Percentiles rank a stretch among this genome's conserved stretches.
phyloP scores from a whole-genome alignment of 2,797 vertebrate genomes.

The Caiman crocodilus region DNA sequence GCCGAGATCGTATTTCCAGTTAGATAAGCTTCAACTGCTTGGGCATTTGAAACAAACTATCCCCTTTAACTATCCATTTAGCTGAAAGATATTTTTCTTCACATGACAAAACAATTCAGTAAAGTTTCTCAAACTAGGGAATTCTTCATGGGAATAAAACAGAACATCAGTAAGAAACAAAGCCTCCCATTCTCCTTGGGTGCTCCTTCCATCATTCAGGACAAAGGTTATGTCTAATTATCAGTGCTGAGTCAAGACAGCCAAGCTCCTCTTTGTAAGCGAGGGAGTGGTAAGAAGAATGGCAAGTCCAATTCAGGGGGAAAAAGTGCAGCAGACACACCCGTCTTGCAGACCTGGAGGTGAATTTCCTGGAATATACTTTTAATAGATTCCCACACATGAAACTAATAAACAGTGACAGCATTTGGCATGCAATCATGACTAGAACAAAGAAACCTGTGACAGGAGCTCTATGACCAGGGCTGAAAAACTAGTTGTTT shows the following conservation, averaged over 20 bases:
- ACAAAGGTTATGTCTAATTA: neutral
- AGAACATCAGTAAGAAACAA: neutral
- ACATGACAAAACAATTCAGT: neutral
- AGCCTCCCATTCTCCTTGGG: neutral
- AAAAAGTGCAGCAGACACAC: neutral
- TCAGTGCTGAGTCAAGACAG: constrained; percentile 48
- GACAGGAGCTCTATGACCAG: neutral
- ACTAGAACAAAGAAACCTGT: neutral
- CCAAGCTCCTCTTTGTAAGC: constrained; percentile 10
- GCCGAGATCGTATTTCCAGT: neutral
- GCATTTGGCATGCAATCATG: neutral
- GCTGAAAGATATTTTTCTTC: neutral
- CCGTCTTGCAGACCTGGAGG: constrained; percentile 16
- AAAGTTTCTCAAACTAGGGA: neutral
- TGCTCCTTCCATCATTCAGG: neutral
- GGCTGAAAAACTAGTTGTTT: constrained; percentile 13
- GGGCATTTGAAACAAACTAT: neutral
- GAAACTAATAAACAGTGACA: constrained; percentile 35
- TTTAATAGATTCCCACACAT: constrained; percentile 56
- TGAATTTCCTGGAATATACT: constrained; percentile 32
- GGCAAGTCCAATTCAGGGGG: neutral
- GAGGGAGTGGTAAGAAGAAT: constrained; percentile 23
- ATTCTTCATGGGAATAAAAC: neutral
- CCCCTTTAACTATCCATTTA: neutral
- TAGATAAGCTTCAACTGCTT: neutral